Evolutionary conservation across 2,888 invertebrate species (phyloP), one percentile per base, ranked within the genome.

Genomic region (Pristionchus exspectatus): DNA sequence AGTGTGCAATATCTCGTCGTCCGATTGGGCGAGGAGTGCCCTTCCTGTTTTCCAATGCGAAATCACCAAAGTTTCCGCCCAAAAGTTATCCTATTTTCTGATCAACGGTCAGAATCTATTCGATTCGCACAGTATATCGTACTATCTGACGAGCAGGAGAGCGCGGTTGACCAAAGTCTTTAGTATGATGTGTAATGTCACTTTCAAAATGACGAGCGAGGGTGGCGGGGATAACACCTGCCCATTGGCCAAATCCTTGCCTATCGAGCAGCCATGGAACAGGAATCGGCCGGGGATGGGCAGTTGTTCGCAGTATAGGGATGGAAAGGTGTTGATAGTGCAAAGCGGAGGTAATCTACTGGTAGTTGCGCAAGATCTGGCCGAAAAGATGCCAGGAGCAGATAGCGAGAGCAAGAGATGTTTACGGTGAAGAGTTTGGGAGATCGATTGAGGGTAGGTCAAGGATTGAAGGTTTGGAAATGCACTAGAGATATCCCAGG

Each of bases 261-360:
- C 59, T 16, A 12, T 66, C 27, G n/a, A 59, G 18, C 14, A 27
- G 24, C 24, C 66, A 27, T 66, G 27, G 66, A 66, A 66, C 66
- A 66, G 66, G 66, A 66, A 66, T 72, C 44, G 44, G 44, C 44
- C 9, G 44, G 30, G 72, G 30, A 72, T 30, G 30, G 72, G 72
- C 18, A 33, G 72, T 72, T 12, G 72, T 33, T 18, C 33, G 72
- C 72, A 66, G 66, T 66, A 66, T n/a, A n/a, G 27, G 66, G 33
- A 59, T n/a, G n/a, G n/a, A 21, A 14, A 21, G 33, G 72, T 72
- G 72, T 72, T 72, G 72, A 72, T 72, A 72, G 72, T 72, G 72
- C 72, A 72, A 72, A 66, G 66, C 12, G 66, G 27, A 66, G 72
- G 16, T 30, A 72, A 72, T 72, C 59, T 38, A 38, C 38, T 59